Evolutionary conservation across 2,113 vertebrate species (phyloP).

Genomic region (Leptosomus discolor): DNA sequence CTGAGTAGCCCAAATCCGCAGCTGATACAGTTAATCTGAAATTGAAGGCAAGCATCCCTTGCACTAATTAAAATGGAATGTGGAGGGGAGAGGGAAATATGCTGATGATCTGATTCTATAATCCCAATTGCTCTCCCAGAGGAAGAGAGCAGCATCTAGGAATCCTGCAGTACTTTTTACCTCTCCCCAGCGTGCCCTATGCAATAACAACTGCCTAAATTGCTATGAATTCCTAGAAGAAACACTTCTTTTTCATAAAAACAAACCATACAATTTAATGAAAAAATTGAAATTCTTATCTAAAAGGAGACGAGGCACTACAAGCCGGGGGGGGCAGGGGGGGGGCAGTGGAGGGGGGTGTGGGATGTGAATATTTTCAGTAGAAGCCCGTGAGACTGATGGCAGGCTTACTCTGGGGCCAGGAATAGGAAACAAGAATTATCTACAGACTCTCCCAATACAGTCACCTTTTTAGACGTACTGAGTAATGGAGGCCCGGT

Average conservation of each 20-base stretch:
- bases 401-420: background rate
- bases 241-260: background rate
- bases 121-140: background rate
- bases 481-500: background rate
- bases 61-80: background rate
- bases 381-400: background rate
- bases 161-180: background rate
- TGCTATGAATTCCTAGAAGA: background rate
- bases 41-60: background rate
- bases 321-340: background rate
- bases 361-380: background rate
- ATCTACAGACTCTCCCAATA: background rate
- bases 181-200: background rate
- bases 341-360: too few species aligned
- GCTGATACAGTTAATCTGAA: background rate
- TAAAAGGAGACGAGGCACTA: background rate
- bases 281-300: background rate
- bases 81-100: background rate
- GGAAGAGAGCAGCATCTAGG: background rate
- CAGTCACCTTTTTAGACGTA: background rate
- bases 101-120: background rate
- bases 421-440: background rate
- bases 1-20: rapidly evolving
- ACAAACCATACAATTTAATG: background rate
- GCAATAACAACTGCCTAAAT: background rate